Conservation (phyloP, 2,888 invertebrate species). For the Amorpha juglandis region DNA sequence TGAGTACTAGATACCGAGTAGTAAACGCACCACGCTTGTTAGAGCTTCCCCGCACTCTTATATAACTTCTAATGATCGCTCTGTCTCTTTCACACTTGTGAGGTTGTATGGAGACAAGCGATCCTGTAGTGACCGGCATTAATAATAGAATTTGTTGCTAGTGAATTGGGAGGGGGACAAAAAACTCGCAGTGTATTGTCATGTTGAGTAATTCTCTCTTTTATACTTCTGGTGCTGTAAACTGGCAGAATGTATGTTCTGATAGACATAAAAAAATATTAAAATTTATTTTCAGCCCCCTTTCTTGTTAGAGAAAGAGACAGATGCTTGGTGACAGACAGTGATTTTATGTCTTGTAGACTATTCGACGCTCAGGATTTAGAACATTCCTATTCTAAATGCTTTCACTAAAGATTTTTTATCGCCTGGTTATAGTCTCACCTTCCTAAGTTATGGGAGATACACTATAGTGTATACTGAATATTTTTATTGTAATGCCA, state of each 20-base stretch:
- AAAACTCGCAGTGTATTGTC: not conserved
- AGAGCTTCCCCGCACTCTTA: slow-evolving; percentile 30
- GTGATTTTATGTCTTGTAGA: too few species aligned
- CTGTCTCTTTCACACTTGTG: slow-evolving; percentile 16
- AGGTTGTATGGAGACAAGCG: slow-evolving; percentile 3
- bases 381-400: too few species aligned
- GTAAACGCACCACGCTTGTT: slow-evolving; percentile 30
- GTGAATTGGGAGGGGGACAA: not conserved
- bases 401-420: too few species aligned
- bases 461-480: too few species aligned
- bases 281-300: too few species aligned
- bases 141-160: too few species aligned
- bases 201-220: not conserved
- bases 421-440: too few species aligned
- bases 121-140: slow-evolving; percentile 9
- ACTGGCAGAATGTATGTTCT: not conserved
- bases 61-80: not conserved
- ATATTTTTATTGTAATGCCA: too few species aligned
- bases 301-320: too few species aligned
- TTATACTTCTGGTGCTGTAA: not conserved
- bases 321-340: too few species aligned
- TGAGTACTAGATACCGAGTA: slow-evolving; percentile 62
- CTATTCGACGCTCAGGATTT: too few species aligned
- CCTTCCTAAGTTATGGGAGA: too few species aligned
- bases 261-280: not conserved